Evolutionary conservation across 2,113 vertebrate genomes (phyloP).

Genomic region (Uria lomvia): DNA sequence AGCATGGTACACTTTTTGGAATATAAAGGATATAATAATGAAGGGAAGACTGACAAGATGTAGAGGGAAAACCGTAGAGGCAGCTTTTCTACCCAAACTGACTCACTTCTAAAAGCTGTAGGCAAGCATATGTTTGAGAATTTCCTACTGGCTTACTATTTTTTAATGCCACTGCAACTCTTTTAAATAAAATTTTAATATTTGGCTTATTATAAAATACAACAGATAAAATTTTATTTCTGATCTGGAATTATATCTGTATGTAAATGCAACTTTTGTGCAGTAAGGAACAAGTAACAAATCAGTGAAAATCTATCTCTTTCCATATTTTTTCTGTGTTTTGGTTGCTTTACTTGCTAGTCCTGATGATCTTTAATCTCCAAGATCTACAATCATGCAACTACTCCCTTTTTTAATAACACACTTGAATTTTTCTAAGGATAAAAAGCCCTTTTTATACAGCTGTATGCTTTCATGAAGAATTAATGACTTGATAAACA

Average conservation of each 20-base stretch:
- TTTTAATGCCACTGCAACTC: neutral
- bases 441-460: neutral
- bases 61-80: neutral
- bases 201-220: neutral
- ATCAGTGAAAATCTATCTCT: neutral
- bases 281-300: neutral
- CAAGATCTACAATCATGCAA: neutral
- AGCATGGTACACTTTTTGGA: neutral
- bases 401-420: constrained; percentile 12
- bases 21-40: neutral
- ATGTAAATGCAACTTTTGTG: neutral
- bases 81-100: neutral
- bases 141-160: neutral
- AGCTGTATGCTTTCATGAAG: constrained; percentile 42
- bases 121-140: neutral
- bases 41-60: neutral
- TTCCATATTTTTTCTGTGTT: neutral
- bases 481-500: constrained; percentile 49
- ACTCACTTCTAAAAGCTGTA: neutral
- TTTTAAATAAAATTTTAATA: neutral
- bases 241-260: neutral
- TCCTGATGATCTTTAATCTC: neutral
- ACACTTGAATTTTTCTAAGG: neutral
- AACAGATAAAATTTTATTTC: neutral
- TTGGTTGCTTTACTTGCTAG: constrained; percentile 5